These are phyloP conservation scores for Argyrosomus regius DNA, from an alignment of 2,797 vertebrate genomes.

Conservation along the genomic window DNA sequence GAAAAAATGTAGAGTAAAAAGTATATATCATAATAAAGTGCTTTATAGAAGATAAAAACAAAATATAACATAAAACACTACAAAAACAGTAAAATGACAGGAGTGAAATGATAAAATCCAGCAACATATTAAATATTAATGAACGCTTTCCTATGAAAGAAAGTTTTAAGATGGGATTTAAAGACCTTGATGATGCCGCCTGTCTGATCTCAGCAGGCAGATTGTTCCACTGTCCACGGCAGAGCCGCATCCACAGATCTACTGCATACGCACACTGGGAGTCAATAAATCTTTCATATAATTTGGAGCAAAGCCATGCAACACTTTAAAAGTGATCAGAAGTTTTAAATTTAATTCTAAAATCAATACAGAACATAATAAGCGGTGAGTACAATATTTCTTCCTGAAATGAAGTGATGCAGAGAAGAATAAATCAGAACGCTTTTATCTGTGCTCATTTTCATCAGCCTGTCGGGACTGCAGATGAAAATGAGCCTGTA, in stretches of 20 bases:
- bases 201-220: not conserved
- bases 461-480: too few species aligned
- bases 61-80: not conserved
- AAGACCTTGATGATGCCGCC: not conserved
- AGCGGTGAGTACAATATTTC: not conserved
- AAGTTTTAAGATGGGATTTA: not conserved
- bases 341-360: not conserved
- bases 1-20: not conserved
- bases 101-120: not conserved
- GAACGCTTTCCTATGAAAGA: not conserved
- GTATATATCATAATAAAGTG: too few species aligned
- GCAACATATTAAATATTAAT: not conserved
- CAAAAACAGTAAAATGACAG: not conserved
- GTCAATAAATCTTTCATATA: not conserved
- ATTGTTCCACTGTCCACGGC: not conserved
- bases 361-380: not conserved
- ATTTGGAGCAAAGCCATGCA: not conserved
- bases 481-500: too few species aligned
- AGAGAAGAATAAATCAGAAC: not conserved
- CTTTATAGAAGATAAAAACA: not conserved
- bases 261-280: not conserved
- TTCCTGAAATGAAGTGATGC: not conserved
- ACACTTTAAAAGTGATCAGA: not conserved
- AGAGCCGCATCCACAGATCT: too few species aligned
- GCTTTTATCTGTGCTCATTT: too few species aligned